Evolutionary conservation across 2,888 invertebrate species (phyloP), one percentile per base, ranked within the genome.

Genomic region (Pomacea canaliculata): DNA sequence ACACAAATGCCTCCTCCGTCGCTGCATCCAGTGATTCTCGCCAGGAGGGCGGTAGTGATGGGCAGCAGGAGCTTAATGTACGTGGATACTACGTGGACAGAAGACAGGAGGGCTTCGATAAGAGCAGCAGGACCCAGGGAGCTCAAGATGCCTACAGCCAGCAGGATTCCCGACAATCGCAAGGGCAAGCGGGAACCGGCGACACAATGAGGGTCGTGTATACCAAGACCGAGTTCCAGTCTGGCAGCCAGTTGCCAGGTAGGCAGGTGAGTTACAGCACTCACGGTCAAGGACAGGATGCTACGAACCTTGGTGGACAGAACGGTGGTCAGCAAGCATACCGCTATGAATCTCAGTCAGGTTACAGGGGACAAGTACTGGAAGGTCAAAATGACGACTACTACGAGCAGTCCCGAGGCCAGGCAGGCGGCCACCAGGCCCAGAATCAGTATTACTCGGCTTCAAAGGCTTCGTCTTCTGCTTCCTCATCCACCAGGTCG

Each of bases 41-140:
- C 49, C 75, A 60, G 59, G 62, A 63, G 70, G n/a, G 59, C 4
- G 37, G 46, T 5, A 27, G 59, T 12, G 51, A 23, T 16, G 9
- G 59, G 1, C n/a, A 46, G 23, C 60, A 56, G 51, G 7, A 49
- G 9, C 46, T 59, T 46, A 73, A 67, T 59, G 67, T 73, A 5
- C 73, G 51, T n/a, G 73, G 73, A 16, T 73, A 73, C 46, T 73
- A 74, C 69, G 74, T 74, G 60, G 49, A 66, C 19, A 8, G 63
- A 27, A 49, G 23, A 18, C 66, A 65, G 49, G 51, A 65, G 16
- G 37, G 18, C 37, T 46, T 19, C n/a, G 62, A 16, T 12, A 18
- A 19, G 10, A 49, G 13, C 9, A 49, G 63, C 19, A 49, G 48
- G 51, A 27, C 46, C 13, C 72, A 37, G 9, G 49, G 48, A 12